Percentiles rank a stretch among this genome's conserved stretches.
Conservation (phyloP, 2,888 invertebrate genomes). For the Microctonus brassicae region DNA sequence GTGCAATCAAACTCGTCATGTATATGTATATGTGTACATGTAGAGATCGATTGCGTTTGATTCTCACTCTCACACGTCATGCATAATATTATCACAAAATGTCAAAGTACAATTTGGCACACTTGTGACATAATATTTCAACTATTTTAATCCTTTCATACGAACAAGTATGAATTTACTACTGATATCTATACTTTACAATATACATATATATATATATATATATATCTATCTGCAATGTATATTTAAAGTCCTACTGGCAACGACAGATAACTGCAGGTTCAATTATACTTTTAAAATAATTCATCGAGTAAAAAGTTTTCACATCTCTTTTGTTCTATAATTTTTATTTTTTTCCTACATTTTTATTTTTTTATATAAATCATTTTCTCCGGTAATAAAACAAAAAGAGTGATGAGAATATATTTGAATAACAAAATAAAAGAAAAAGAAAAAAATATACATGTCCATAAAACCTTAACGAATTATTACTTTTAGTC, state of each 20-base stretch:
- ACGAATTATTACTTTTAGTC: too few relatives aligned
- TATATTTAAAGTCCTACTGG: conserved; percentile 9
- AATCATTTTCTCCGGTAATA: too few relatives aligned
- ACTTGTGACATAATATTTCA: conserved; percentile 3
- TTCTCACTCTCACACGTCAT: conserved; percentile 11
- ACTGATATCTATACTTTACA: not conserved
- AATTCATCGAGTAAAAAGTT: conserved; percentile 8
- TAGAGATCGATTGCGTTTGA: conserved; percentile 10
- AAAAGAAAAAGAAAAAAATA: too few relatives aligned
- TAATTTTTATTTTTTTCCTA: too few relatives aligned
- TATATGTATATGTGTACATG: not conserved
- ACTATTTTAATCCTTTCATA: conserved; percentile 6
- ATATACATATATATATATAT: conserved; percentile 19
- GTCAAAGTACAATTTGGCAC: conserved; percentile 13
- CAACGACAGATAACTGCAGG: conserved; percentile 20
- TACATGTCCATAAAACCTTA: too few relatives aligned
- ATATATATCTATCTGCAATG: not conserved
- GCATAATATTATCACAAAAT: conserved; percentile 22
- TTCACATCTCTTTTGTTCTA: conserved; percentile 28
- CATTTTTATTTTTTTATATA: too few relatives aligned
- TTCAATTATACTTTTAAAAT: conserved; percentile 12
- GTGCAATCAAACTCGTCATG: conserved; percentile 9
- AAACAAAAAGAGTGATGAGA: too few relatives aligned
- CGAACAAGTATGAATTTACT: not conserved
- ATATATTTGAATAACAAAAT: too few relatives aligned